phyloP scores from a whole-genome alignment of 2,797 vertebrate genomes.

The Bufotes viridis region DNA sequence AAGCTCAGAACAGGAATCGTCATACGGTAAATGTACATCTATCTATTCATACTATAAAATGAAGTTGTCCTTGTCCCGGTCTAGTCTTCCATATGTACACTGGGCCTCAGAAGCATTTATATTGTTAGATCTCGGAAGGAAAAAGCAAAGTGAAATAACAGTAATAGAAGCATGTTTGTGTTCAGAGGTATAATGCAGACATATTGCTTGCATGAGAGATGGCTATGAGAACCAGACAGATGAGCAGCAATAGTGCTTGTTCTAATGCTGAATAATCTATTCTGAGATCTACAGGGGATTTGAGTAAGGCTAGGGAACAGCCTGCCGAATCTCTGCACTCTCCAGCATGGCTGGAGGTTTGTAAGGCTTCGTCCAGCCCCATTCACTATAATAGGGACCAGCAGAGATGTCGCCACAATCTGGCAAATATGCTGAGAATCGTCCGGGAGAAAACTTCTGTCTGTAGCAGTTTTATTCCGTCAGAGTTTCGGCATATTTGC shows the following conservation, averaged over 20 bases:
- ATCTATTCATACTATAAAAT: conserved; percentile 21
- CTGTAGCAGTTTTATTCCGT: too few species aligned
- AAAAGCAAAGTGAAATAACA: not conserved
- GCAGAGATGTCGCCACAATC: too few species aligned
- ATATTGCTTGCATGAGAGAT: not conserved
- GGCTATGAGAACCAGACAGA: not conserved
- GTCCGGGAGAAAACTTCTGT: too few species aligned
- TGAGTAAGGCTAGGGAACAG: too few species aligned
- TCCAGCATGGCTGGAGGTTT: too few species aligned
- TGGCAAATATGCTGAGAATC: too few species aligned
- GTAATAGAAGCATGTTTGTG: not conserved
- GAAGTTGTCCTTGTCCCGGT: not conserved
- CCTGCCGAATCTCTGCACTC: too few species aligned
- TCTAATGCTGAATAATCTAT: not conserved
- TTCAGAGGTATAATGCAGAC: not conserved
- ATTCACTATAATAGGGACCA: too few species aligned
- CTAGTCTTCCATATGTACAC: conserved; percentile 38
- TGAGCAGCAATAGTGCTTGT: not conserved
- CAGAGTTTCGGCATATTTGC: too few species aligned
- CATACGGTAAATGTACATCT: conserved; percentile 31
- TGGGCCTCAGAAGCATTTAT: conserved; percentile 5
- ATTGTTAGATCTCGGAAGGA: conserved; percentile 24
- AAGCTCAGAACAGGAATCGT: conserved; percentile 29
- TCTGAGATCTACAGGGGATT: too few species aligned
- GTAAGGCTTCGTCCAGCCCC: too few species aligned